Evolutionary conservation across 2,888 invertebrate species (phyloP), one percentile per base, ranked within the genome.

Genomic region (Linnaemya tessellans): DNA sequence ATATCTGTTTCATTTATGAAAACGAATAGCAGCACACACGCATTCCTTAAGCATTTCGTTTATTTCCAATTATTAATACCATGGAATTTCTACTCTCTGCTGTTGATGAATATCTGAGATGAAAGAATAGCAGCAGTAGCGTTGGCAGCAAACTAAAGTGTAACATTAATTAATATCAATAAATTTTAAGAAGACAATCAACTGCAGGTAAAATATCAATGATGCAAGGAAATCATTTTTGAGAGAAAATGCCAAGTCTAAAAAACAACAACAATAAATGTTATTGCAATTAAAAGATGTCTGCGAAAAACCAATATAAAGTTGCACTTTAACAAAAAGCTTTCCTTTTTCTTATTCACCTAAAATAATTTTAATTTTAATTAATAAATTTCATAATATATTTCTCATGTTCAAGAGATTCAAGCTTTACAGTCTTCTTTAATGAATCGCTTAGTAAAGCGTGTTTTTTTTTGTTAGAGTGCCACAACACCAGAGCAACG

Each of bases 21-120:
- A 62, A 51, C 35, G 20, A 49, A 73, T 49, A 20, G 15, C 18
- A 22, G 4, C 11, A 13, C 13, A 1, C 8, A 43, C 13, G 43
- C n/a, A n/a, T 13, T 43, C 38, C 30, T 38, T 38, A 10, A 56
- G 1, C 35, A 35, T n/a, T 13, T 30, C 9, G 25, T 73, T 30
- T 58, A 13, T 25, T 56, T 25, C 25, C 80, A 80, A 60, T 84
- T 71, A 80, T 56, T 35, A 75, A 60, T 75, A 51, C 35, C 74
- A 73, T 70, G 30, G 74, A 74, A 43, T 35, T 22, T 41, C 54
- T 30, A 79, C 20, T 41, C 30, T 35, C 3, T n/a, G 20, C 13
- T n/a, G n/a, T 13, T 13, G 15, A 18, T 49, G 10, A 49, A 46
- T 35, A 18, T 35, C 51, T 58, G n/a, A 54, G 43, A 1, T 58